Conservation (phyloP, 1,140 invertebrate genomes). For the Drosophila littoralis region DNA sequence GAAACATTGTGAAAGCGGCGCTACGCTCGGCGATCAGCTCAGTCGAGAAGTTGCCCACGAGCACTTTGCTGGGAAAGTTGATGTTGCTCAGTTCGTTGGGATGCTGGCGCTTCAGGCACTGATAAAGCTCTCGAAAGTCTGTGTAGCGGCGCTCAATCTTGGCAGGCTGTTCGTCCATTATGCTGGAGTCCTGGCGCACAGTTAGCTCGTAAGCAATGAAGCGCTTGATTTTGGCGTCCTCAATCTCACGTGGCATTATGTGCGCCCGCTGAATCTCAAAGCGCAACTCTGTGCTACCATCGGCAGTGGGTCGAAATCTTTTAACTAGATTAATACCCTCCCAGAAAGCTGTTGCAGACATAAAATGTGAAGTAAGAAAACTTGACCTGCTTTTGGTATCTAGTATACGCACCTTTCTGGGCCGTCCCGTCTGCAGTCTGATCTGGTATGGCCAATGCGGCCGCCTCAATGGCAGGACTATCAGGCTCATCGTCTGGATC, state of each 20-base stretch:
- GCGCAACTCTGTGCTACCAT: slow-evolving; percentile 65
- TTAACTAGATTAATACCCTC: slow-evolving; percentile 42
- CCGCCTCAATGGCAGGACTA: slow-evolving; percentile 78
- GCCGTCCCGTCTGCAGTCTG: slow-evolving; percentile 38
- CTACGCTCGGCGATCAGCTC: slow-evolving; percentile 89
- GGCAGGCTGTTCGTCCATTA: slow-evolving; percentile 86
- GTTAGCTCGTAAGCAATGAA: slow-evolving; percentile 88
- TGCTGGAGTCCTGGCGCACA: slow-evolving; percentile 85
- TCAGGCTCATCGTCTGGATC: slow-evolving; percentile 75
- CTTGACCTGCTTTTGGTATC: background rate
- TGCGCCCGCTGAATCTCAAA: slow-evolving; percentile 85
- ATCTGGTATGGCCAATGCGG: slow-evolving; percentile 61
- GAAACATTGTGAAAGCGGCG: slow-evolving; percentile 89
- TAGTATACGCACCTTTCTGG: slow-evolving; percentile 54
- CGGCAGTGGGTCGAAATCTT: slow-evolving; percentile 45
- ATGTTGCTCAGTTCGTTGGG: slow-evolving; percentile 86
- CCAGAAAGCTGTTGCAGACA: slow-evolving; percentile 67
- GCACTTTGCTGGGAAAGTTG: slow-evolving; percentile 90
- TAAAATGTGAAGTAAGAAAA: background rate
- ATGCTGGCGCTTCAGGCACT: slow-evolving; percentile 87
- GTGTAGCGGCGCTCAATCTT: slow-evolving; percentile 90
- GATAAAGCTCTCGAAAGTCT: slow-evolving; percentile 90
- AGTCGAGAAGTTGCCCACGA: slow-evolving; percentile 91
- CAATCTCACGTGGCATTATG: slow-evolving; percentile 82
- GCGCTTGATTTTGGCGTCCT: slow-evolving; percentile 86